A percentile compares a stretch with the other conserved stretches of the same genome.
phyloP scores from a whole-genome alignment of 2,113 vertebrate genomes.

The Pangasianodon gigas region DNA sequence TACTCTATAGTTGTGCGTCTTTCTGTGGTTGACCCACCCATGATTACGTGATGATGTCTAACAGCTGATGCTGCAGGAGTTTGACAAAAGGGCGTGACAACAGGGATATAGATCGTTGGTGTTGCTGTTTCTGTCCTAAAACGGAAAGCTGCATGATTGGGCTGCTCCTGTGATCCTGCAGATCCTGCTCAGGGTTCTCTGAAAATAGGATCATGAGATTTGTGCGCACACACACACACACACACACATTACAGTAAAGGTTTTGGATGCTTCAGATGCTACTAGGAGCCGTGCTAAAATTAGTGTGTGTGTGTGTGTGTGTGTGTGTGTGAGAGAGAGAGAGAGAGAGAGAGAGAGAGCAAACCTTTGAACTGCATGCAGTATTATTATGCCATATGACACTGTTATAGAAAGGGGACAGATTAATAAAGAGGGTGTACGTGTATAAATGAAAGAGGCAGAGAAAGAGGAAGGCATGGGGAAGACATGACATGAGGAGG shows the following conservation, averaged over 20 bases:
- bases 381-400: slow-evolving; percentile 41
- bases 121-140: not conserved
- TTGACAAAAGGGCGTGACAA: slow-evolving; percentile 8
- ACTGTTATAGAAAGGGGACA: not conserved
- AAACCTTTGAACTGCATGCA: slow-evolving; percentile 42
- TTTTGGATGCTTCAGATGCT: slow-evolving; percentile 7
- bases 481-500: not conserved
- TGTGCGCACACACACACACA: not conserved
- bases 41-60: not conserved
- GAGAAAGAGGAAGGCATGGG: not conserved
- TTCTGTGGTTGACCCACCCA: not conserved
- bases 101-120: not conserved
- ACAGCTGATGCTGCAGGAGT: not conserved
- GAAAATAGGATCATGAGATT: slow-evolving; percentile 16
- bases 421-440: not conserved
- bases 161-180: not conserved
- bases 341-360: not conserved
- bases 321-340: not conserved
- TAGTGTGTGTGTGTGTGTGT: slow-evolving; percentile 15
- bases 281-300: slow-evolving; percentile 6
- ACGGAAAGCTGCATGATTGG: not conserved
- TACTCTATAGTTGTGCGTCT: not conserved
- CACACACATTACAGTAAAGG: slow-evolving; percentile 12
- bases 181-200: not conserved
- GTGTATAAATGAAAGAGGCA: not conserved